A percentile compares a stretch with the other conserved stretches of the same genome.
phyloP scores from a whole-genome alignment of 1,140 invertebrate species.

The Pseudomyrmex pallidus region DNA sequence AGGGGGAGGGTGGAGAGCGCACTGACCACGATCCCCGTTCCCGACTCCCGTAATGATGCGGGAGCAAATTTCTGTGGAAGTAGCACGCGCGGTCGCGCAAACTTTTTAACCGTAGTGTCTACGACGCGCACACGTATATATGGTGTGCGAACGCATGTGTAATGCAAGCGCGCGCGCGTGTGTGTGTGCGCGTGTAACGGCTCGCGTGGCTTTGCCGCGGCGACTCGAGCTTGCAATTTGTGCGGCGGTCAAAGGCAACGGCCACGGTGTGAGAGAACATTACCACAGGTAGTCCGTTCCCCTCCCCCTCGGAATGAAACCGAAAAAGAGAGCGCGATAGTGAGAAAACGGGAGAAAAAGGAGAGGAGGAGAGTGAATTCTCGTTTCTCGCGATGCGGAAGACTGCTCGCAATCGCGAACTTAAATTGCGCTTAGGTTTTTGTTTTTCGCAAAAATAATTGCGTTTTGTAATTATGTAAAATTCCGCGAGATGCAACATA shows the following conservation, averaged over 20 bases:
- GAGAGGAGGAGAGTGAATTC: not conserved
- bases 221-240: constrained; percentile 63
- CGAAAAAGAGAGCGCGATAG: constrained; percentile 4
- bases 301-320: constrained; percentile 7
- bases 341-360: not conserved
- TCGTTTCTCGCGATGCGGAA: too few relatives aligned
- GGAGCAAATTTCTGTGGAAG: constrained; percentile 45
- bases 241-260: constrained; percentile 56
- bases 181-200: not conserved
- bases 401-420: too few relatives aligned
- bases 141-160: too few relatives aligned
- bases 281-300: constrained; percentile 45
- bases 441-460: too few relatives aligned
- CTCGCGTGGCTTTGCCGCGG: constrained; percentile 55
- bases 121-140: constrained; percentile 6
- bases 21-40: constrained; percentile 27
- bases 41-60: constrained; percentile 47
- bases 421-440: too few relatives aligned
- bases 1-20: not conserved
- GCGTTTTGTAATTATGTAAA: too few relatives aligned
- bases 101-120: constrained; percentile 59
- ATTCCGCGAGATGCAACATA: too few relatives aligned
- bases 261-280: constrained; percentile 53
- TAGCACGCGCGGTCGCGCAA: constrained; percentile 51
- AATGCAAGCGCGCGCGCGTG: not conserved